Evolutionary conservation across 2,888 invertebrate genomes (phyloP), one percentile per base, ranked within the genome.

Genomic region (Synanthedon formicaeformis): DNA sequence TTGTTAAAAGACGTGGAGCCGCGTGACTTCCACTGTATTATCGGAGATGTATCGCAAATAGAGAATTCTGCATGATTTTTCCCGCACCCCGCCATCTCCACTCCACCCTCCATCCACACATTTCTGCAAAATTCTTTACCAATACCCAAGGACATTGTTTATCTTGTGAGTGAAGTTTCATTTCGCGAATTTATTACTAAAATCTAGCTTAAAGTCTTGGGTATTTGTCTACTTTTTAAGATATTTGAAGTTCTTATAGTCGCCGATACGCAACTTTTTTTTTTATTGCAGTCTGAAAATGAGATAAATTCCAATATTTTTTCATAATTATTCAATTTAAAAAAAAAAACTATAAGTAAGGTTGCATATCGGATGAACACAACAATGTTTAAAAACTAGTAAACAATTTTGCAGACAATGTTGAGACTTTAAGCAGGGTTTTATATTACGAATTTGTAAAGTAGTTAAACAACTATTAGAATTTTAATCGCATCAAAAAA

Each of bases 61-160:
- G 80, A 84, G 58, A 74, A 66, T 62, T 60, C 80, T 34, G 34
- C 13, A 45, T 45, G 13, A 45, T 14, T 45, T 18, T n/a, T 45
- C 14, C 13, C n/a, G 14, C 56, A 58, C 54, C 55, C 56, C 61
- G 51, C 56, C 60, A 55, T 52, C 55, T 55, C 56, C 49, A 45
- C 55, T 55, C 56, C 49, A 45, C 55, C 60, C 53, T 60, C 64
- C 69, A 62, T 65, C 65, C 67, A 62, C 66, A 58, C 58, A 71
- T 72, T 71, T 71, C 85, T 87, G 86, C 87, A 86, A 85, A 88
- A 87, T 86, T 85, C 86, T 86, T 85, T 87, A 85, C 81, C 81
- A 60, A 63, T 62, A 55, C 66, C 66, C 62, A 62, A 54, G 69
- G 69, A 74, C 73, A 72, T 71, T 60, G 53, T 66, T 45, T 45